These are phyloP conservation scores for Pandemis heparana DNA, from an alignment of 2,888 invertebrate species.

Conservation along the genomic window DNA sequence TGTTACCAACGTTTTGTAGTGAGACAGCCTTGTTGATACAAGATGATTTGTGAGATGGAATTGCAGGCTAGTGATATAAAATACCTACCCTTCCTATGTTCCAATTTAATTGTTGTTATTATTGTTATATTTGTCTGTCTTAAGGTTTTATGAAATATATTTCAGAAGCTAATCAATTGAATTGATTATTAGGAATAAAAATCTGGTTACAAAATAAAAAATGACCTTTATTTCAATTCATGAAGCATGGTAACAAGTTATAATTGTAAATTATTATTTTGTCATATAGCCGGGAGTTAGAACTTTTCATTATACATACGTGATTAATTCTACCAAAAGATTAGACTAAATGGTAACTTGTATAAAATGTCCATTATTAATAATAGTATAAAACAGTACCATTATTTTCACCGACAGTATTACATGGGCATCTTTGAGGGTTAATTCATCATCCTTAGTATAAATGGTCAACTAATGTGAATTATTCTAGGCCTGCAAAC, in stretches of 20 bases:
- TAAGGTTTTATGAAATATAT: slow-evolving; percentile 24
- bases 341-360: slow-evolving; percentile 84
- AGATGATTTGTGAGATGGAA: not conserved
- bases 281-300: slow-evolving; percentile 75
- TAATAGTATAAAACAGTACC: slow-evolving; percentile 81
- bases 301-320: slow-evolving; percentile 78
- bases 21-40: not conserved
- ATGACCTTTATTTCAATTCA: slow-evolving; percentile 84
- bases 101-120: not conserved
- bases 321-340: slow-evolving; percentile 80
- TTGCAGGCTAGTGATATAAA: not conserved
- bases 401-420: slow-evolving; percentile 59
- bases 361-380: slow-evolving; percentile 83
- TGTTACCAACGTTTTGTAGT: not conserved
- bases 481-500: slow-evolving; percentile 78
- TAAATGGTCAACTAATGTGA: slow-evolving; percentile 73
- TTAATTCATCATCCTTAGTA: slow-evolving; percentile 72
- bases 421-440: slow-evolving; percentile 73
- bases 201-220: slow-evolving; percentile 81
- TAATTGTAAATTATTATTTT: slow-evolving; percentile 80
- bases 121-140: slow-evolving; percentile 10
- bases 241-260: slow-evolving; percentile 85
- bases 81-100: not conserved
- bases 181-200: slow-evolving; percentile 60
- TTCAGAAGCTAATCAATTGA: not conserved